Conservation (phyloP, 2,113 vertebrate genomes). For the Eolophus roseicapilla region DNA sequence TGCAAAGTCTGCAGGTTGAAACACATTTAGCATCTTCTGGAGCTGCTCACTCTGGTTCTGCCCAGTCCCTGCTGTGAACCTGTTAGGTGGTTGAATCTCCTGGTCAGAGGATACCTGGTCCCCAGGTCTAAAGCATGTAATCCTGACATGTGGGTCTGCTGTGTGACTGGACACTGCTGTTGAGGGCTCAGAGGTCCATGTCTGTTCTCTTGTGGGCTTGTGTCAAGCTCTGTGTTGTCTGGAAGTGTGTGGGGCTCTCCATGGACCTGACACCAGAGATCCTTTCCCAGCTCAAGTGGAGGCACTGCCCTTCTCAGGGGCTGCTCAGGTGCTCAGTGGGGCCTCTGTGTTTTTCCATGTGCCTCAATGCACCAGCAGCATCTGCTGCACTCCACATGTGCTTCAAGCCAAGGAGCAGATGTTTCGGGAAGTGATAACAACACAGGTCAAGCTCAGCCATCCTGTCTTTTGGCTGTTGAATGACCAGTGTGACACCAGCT, state of each 20-base stretch:
- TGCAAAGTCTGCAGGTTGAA: background rate
- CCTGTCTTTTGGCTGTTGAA: rapidly evolving
- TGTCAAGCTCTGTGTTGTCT: background rate
- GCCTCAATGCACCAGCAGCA: background rate
- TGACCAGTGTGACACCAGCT: rapidly evolving
- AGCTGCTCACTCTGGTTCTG: background rate
- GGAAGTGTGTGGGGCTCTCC: background rate
- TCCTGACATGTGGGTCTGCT: background rate
- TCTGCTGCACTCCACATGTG: background rate
- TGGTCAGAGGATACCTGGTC: background rate
- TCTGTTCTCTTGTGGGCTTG: background rate
- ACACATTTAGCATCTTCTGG: too few relatives aligned
- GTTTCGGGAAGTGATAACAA: background rate
- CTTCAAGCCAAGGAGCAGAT: background rate
- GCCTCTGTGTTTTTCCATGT: background rate
- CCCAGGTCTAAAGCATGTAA: background rate
- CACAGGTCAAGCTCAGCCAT: background rate
- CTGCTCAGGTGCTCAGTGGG: background rate
- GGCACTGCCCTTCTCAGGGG: background rate
- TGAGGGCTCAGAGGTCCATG: background rate
- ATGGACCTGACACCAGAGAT: background rate
- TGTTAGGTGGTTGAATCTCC: background rate
- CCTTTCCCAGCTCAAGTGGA: background rate
- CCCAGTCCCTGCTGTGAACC: background rate
- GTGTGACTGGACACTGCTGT: background rate